Conservation (phyloP, 2,888 invertebrate genomes). For the Drosophila nr. medialis region DNA sequence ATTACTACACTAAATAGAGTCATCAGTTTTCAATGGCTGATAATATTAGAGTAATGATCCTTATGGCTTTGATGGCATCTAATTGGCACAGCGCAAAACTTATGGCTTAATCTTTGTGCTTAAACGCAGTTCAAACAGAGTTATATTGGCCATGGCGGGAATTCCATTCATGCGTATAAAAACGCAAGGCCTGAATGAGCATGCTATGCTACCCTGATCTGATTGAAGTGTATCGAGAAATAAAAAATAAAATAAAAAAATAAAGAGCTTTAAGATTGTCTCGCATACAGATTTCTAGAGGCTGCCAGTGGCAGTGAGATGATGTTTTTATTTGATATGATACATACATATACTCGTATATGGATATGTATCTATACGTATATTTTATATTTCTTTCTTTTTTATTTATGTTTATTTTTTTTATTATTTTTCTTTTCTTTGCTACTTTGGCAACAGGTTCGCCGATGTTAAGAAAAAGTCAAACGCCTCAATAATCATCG, state of each 20-base stretch:
- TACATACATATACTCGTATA: slow-evolving; percentile 23
- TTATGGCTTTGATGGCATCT: neutral
- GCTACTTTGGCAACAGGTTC: slow-evolving; percentile 72
- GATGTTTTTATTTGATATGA: slow-evolving; percentile 37
- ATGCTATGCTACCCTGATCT: slow-evolving; percentile 35
- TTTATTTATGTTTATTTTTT: slow-evolving; percentile 40
- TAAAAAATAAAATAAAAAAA: slow-evolving; percentile 9
- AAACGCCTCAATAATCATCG: slow-evolving; percentile 77
- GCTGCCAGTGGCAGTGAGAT: slow-evolving; percentile 42
- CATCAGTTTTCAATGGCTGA: rapidly evolving
- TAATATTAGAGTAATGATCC: neutral
- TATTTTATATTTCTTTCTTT: slow-evolving; percentile 24
- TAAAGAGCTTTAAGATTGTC: slow-evolving; percentile 43
- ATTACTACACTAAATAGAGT: neutral
- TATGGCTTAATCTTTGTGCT: neutral
- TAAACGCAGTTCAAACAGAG: neutral
- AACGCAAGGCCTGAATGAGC: slow-evolving; percentile 20
- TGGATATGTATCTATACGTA: slow-evolving; percentile 11
- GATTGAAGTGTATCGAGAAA: slow-evolving; percentile 42
- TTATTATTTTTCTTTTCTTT: slow-evolving; percentile 39
- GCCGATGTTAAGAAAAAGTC: slow-evolving; percentile 64
- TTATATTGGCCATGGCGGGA: neutral
- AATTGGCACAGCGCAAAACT: neutral
- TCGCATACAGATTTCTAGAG: slow-evolving; percentile 65
- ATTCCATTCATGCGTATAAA: slow-evolving; percentile 20